A percentile compares a stretch with the other conserved stretches of the same genome.
phyloP scores from a whole-genome alignment of 2,113 vertebrate genomes.

The Danio rerio region DNA sequence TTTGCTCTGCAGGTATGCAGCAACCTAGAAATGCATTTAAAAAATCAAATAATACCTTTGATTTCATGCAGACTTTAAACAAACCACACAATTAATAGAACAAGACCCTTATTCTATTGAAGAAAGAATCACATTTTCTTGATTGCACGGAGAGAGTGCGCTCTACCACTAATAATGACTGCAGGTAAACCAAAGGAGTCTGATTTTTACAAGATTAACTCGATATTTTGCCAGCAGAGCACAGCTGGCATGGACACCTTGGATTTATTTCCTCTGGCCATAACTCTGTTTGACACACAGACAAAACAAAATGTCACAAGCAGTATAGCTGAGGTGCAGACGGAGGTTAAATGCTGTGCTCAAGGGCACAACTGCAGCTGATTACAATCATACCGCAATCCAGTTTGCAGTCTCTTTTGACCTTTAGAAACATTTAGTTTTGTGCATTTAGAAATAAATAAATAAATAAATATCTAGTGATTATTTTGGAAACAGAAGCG shows the following conservation, averaged over 20 bases:
- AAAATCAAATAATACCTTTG: no score
- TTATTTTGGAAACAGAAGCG: background rate
- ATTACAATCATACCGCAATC: background rate
- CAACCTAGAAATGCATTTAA: no score
- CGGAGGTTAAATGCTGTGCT: slow-evolving; percentile 22
- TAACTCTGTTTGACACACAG: slow-evolving; percentile 29
- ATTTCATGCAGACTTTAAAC: background rate
- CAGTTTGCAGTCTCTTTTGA: background rate
- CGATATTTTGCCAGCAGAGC: slow-evolving; percentile 1
- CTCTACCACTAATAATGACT: background rate
- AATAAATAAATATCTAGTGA: background rate
- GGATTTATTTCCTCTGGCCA: background rate
- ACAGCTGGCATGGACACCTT: slow-evolving; percentile 9
- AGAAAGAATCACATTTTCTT: background rate
- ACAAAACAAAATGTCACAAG: slow-evolving; percentile 35
- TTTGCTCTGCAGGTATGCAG: no score
- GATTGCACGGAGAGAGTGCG: background rate
- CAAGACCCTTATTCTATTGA: no score
- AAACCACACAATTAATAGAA: background rate
- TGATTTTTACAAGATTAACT: background rate
- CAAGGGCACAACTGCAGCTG: slow-evolving; percentile 3
- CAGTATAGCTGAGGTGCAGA: slow-evolving; percentile 32
- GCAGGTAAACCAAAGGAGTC: background rate
- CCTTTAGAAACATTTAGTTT: slow-evolving; percentile 14
- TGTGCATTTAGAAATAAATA: background rate